These are phyloP conservation scores for Donacobius atricapilla DNA, from an alignment of 2,113 vertebrate species.

Conservation along the genomic window DNA sequence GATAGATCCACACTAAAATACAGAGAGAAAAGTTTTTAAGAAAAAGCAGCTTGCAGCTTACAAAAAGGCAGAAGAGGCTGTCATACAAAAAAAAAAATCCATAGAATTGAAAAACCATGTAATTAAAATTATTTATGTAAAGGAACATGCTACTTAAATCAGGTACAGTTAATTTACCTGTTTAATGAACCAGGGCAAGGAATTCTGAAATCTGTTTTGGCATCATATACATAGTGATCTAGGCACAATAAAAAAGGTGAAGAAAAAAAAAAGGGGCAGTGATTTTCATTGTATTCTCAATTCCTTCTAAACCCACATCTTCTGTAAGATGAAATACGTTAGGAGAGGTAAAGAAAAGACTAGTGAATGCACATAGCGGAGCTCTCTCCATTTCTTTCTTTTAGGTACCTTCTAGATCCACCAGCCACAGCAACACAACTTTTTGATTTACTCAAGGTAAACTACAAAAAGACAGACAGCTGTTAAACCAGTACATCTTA, in stretches of 20 bases:
- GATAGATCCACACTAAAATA: not conserved
- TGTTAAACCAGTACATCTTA: not conserved
- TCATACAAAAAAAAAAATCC: not conserved
- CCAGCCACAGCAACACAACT: not conserved
- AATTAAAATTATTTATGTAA: not conserved
- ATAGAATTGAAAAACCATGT: not conserved
- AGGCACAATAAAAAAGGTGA: accelerated
- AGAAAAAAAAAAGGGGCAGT: accelerated
- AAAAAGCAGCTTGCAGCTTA: not conserved
- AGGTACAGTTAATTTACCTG: not conserved
- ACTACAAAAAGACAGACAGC: not conserved
- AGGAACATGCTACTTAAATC: not conserved
- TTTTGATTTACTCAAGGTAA: not conserved
- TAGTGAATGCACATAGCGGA: not conserved
- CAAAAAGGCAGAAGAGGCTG: not conserved
- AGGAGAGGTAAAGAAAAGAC: not conserved
- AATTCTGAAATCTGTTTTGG: not conserved
- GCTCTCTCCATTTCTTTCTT: not conserved
- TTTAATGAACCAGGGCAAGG: not conserved
- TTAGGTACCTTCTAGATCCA: not conserved
- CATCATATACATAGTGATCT: not conserved
- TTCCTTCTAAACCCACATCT: not conserved
- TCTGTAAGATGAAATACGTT: not conserved
- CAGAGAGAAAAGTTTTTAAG: not conserved
- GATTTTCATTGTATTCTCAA: not conserved